Evolutionary conservation across 2,888 invertebrate species (phyloP).

Genomic region (Drosophila leonis): DNA sequence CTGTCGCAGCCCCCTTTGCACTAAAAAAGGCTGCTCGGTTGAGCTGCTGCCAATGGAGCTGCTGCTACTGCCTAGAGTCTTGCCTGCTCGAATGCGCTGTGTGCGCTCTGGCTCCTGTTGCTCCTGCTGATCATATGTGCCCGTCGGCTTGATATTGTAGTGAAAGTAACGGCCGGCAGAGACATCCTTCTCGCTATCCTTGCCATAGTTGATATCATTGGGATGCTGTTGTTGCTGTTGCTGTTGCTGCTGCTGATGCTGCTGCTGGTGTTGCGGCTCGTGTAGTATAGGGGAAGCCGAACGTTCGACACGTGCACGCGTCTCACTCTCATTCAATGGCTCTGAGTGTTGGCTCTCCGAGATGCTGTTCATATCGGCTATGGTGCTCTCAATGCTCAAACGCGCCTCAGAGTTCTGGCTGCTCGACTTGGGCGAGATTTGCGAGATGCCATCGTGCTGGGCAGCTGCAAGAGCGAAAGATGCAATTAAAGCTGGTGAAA

Average conservation of each 20-base stretch:
- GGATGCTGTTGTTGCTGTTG: conserved; percentile 76
- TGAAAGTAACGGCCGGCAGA: conserved; percentile 83
- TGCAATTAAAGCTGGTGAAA: conserved; percentile 30
- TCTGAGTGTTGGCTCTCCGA: conserved; percentile 28
- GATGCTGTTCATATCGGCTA: conserved; percentile 65
- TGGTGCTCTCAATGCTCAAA: conserved; percentile 75
- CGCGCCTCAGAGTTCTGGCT: conserved; percentile 50
- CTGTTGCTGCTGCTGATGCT: conserved; percentile 85
- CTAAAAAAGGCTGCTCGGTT: conserved; percentile 84
- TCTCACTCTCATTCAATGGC: conserved; percentile 78
- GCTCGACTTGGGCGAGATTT: conserved; percentile 89
- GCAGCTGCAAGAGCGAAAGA: conserved; percentile 52
- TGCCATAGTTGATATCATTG: conserved; percentile 78
- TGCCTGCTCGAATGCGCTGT: conserved; percentile 78
- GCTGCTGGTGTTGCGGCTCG: conserved; percentile 86
- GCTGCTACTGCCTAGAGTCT: conserved; percentile 63
- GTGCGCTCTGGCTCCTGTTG: conserved; percentile 73
- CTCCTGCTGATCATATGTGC: conserved; percentile 67
- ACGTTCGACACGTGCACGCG: conserved; percentile 85
- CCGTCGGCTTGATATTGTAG: conserved; percentile 85
- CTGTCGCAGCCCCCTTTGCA: conserved; percentile 85
- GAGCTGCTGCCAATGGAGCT: conserved; percentile 34
- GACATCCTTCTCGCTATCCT: conserved; percentile 68
- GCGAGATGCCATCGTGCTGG: conserved; percentile 86
- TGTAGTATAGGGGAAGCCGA: conserved; percentile 88